These are phyloP conservation scores for Anthonomus grandis DNA, from an alignment of 1,140 invertebrate genomes.

Conservation along the genomic window DNA sequence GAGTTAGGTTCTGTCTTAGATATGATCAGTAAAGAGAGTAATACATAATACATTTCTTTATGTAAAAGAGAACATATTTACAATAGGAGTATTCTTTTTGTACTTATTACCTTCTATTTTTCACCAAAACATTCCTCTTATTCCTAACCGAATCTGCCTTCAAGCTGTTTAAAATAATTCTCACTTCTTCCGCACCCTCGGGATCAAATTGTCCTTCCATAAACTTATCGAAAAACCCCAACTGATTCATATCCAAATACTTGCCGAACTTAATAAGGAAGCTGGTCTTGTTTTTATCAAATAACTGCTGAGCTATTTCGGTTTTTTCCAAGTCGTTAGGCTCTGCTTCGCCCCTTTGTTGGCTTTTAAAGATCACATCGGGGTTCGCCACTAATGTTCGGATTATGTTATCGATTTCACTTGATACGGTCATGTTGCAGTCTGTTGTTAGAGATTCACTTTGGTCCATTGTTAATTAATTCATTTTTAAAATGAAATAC, in stretches of 20 bases:
- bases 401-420: slow-evolving; percentile 30
- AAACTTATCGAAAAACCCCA: slow-evolving; percentile 62
- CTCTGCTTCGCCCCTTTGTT: slow-evolving; percentile 74
- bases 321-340: slow-evolving; percentile 65
- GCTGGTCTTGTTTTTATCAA: slow-evolving; percentile 59
- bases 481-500: no score
- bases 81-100: no score
- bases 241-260: slow-evolving; percentile 63
- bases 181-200: slow-evolving; percentile 55
- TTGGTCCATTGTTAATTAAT: slow-evolving; percentile 6
- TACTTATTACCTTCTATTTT: slow-evolving; percentile 30
- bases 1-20: no score
- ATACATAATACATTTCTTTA: background rate
- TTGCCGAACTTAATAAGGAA: slow-evolving; percentile 78
- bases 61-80: slow-evolving; percentile 2
- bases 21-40: background rate
- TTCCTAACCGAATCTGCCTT: slow-evolving; percentile 53
- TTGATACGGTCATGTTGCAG: slow-evolving; percentile 15
- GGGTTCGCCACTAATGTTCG: slow-evolving; percentile 32
- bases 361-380: slow-evolving; percentile 47
- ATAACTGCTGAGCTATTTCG: slow-evolving; percentile 63
- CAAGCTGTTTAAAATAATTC: slow-evolving; percentile 59
- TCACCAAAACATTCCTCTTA: slow-evolving; percentile 65
- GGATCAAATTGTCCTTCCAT: slow-evolving; percentile 41
- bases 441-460: background rate